Evolutionary conservation across 2,888 invertebrate genomes (phyloP).

Genomic region (Crematogaster levior): DNA sequence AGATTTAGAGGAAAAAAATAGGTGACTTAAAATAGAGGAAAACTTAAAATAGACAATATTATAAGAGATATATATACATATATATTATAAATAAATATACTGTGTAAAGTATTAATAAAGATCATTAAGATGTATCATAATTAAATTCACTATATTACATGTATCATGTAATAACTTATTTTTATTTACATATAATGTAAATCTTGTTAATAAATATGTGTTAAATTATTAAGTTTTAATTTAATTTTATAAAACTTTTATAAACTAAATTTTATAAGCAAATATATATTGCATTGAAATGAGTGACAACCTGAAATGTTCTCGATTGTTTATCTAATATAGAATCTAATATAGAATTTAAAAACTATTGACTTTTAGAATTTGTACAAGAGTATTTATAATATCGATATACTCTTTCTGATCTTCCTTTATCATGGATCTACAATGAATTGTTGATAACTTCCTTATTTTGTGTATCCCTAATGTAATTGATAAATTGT

Average conservation of each 20-base stretch:
- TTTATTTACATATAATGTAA: not conserved
- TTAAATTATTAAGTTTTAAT: not conserved
- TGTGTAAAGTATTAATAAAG: slow-evolving; percentile 8
- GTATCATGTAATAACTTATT: not conserved
- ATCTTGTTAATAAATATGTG: not conserved
- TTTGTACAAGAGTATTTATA: not conserved
- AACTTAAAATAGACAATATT: not conserved
- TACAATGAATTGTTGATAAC: not conserved
- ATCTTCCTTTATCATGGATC: not conserved
- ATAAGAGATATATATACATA: not conserved
- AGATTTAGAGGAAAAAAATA: not conserved
- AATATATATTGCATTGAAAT: not conserved
- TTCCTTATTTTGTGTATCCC: not conserved
- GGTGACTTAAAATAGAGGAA: not conserved
- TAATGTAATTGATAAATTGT: not conserved
- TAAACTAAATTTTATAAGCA: too few species aligned
- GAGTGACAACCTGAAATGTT: not conserved
- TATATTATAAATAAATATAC: not conserved
- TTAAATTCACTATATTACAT: not conserved
- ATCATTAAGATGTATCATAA: not conserved
- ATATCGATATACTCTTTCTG: not conserved
- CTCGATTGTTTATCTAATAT: not conserved
- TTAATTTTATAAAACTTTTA: not conserved
- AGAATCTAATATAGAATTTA: not conserved
- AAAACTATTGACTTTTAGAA: not conserved